These are phyloP conservation scores for Idaea straminata DNA, from an alignment of 2,888 invertebrate genomes.

Conservation along the genomic window DNA sequence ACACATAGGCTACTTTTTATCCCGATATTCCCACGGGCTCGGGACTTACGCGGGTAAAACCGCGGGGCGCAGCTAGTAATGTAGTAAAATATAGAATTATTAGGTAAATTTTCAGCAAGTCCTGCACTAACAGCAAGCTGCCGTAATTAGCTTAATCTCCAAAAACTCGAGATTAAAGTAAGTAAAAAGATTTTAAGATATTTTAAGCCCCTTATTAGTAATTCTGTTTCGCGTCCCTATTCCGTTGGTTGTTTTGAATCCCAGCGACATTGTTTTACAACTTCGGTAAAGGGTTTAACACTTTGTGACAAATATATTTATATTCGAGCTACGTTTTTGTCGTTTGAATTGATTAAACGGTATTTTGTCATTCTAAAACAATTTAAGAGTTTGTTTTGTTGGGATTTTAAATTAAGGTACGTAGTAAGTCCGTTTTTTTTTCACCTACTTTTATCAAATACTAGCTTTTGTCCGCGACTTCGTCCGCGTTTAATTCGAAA, in stretches of 20 bases:
- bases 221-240: constrained; percentile 40
- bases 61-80: no score
- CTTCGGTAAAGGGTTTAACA: constrained; percentile 36
- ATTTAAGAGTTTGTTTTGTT: constrained; percentile 10
- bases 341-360: constrained; percentile 30
- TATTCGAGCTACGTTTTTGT: constrained; percentile 27
- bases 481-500: no score
- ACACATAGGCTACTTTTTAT: no score
- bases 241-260: constrained; percentile 28
- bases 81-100: constrained; percentile 27
- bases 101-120: constrained; percentile 32
- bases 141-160: constrained; percentile 47
- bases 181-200: constrained; percentile 54
- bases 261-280: constrained; percentile 37
- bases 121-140: constrained; percentile 38
- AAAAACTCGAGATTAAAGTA: constrained; percentile 48
- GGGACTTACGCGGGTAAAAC: no score
- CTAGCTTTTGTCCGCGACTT: no score
- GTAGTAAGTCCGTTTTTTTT: background rate
- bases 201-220: constrained; percentile 51
- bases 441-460: background rate
- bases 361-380: constrained; percentile 20
- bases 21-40: no score
- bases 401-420: background rate
- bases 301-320: constrained; percentile 32